These are phyloP conservation scores for Heliconius congener DNA, from an alignment of 1,140 invertebrate genomes.

Conservation along the genomic window DNA sequence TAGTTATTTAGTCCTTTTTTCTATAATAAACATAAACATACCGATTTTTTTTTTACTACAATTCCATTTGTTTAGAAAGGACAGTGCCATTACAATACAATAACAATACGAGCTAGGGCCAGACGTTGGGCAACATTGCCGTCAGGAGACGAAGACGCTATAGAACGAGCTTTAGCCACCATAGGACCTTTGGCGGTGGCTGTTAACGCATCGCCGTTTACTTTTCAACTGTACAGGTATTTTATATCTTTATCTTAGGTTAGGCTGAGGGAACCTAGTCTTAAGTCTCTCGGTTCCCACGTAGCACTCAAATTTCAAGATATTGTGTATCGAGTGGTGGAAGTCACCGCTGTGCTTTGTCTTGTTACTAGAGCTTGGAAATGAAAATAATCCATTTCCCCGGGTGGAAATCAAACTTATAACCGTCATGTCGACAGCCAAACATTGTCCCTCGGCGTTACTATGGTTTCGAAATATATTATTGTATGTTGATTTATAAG, in stretches of 20 bases:
- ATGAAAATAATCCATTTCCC: too few species aligned
- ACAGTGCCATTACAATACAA: constrained; percentile 82
- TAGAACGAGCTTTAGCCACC: constrained; percentile 85
- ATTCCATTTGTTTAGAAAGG: constrained; percentile 80
- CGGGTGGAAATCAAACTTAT: too few species aligned
- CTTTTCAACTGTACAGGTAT: constrained; percentile 89
- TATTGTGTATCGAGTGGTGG: neutral
- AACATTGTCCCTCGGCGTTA: too few species aligned
- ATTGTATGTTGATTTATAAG: too few species aligned
- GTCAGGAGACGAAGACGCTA: constrained; percentile 84
- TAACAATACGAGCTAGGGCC: constrained; percentile 82
- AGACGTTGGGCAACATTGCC: constrained; percentile 87
- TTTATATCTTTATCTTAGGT: too few species aligned
- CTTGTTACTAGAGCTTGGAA: too few species aligned
- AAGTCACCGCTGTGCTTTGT: too few species aligned
- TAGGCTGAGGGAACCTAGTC: neutral
- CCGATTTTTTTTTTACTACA: too few species aligned
- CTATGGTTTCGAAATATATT: too few species aligned
- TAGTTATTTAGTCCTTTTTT: too few species aligned
- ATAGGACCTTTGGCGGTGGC: constrained; percentile 88
- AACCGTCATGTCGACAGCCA: too few species aligned
- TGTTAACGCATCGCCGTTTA: constrained; percentile 87
- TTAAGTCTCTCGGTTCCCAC: neutral
- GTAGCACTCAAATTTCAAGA: neutral
- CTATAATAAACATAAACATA: too few species aligned